Evolutionary conservation across 2,113 vertebrate genomes (phyloP).

Genomic region (Cryptomyrus ogoouensis): DNA sequence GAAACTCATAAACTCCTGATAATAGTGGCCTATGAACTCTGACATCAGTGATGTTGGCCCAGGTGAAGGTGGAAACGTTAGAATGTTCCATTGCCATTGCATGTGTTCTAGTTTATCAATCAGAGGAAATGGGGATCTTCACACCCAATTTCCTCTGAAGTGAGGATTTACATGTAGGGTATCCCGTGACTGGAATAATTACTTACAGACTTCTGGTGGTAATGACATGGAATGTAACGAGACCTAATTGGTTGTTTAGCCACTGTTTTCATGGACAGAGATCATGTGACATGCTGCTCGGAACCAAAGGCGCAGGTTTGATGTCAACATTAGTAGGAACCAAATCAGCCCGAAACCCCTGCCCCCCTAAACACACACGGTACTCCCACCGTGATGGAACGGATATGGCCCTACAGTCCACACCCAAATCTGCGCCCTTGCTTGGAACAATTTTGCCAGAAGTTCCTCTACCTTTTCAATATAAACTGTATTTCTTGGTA

Average conservation of each 20-base stretch:
- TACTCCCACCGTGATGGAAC: neutral
- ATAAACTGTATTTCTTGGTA: neutral
- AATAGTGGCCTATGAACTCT: neutral
- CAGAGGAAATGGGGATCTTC: conserved; percentile 99
- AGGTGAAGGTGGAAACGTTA: conserved; percentile 24
- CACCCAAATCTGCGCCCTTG: neutral
- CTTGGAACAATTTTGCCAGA: neutral
- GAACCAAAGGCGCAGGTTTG: neutral
- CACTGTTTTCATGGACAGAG: neutral
- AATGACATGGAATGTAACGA: conserved; percentile 66
- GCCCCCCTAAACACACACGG: neutral
- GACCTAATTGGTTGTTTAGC: conserved; percentile 52
- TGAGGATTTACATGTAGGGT: conserved; percentile 90
- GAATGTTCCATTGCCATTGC: conserved; percentile 51
- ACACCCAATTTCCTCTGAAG: conserved; percentile 99
- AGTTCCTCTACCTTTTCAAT: neutral
- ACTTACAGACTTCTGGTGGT: conserved; percentile 95
- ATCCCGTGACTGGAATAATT: conserved; percentile 92
- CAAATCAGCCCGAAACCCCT: neutral
- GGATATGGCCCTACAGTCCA: neutral
- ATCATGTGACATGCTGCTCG: neutral
- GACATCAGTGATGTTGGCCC: neutral
- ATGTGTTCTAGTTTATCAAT: conserved; percentile 82
- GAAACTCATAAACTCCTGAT: neutral
- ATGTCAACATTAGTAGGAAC: neutral